These are phyloP conservation scores for Falco novaeseelandiae DNA, from an alignment of 2,797 vertebrate species.

Conservation along the genomic window DNA sequence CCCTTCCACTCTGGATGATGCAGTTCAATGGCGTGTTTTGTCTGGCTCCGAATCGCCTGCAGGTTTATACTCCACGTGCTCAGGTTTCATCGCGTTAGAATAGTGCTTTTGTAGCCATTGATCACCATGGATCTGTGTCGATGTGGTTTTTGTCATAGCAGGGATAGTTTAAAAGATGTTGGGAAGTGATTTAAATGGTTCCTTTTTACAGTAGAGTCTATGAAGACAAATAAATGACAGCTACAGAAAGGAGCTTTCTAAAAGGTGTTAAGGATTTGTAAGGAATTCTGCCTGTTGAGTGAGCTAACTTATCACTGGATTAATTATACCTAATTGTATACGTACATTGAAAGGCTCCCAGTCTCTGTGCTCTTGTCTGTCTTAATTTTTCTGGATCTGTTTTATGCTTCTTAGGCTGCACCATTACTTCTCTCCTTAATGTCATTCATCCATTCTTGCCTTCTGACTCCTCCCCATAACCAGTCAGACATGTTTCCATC, in stretches of 20 bases:
- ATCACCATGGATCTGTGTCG: not conserved
- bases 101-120: not conserved
- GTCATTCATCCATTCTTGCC: not conserved
- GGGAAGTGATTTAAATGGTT: not conserved
- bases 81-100: not conserved
- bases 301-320: not conserved
- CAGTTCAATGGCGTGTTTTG: not conserved
- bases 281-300: not conserved
- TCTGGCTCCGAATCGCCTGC: not conserved
- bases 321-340: not conserved
- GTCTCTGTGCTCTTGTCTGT: not conserved
- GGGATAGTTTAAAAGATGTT: not conserved
- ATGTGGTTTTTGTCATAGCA: not conserved
- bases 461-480: not conserved
- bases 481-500: not conserved
- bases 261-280: not conserved
- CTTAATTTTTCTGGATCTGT: not conserved
- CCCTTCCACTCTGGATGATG: not conserved
- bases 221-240: not conserved
- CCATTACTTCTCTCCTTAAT: not conserved
- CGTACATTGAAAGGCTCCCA: not conserved
- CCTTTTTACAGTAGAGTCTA: not conserved
- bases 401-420: not conserved
- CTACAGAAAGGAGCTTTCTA: not conserved
- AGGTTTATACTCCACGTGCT: not conserved